phyloP scores from a whole-genome alignment of 2,888 invertebrate genomes.

The Globia sparganii region DNA sequence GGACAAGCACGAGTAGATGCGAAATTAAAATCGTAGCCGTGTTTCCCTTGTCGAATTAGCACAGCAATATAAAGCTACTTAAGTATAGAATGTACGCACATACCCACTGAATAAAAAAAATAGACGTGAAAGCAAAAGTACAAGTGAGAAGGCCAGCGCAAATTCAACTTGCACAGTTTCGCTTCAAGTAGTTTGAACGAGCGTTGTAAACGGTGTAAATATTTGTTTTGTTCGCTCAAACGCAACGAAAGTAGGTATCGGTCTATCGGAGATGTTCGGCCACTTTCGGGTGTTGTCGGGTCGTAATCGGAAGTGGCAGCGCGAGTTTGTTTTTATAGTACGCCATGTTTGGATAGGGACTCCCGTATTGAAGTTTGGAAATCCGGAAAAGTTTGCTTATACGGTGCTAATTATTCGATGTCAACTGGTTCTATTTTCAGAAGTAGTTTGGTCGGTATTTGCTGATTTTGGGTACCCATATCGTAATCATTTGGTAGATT shows the following conservation, averaged over 20 bases:
- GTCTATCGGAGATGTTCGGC: slow-evolving; percentile 48
- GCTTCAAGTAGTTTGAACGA: slow-evolving; percentile 77
- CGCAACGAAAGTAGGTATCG: slow-evolving; percentile 70
- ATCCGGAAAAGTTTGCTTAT: slow-evolving; percentile 36
- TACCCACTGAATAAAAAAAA: slow-evolving; percentile 24
- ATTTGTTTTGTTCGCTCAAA: slow-evolving; percentile 73
- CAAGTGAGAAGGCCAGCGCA: slow-evolving; percentile 70
- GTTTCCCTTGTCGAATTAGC: background rate
- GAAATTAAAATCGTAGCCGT: background rate
- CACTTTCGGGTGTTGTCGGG: slow-evolving; percentile 54
- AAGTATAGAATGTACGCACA: background rate
- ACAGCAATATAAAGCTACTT: background rate
- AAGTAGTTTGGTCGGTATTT: background rate
- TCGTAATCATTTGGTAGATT: background rate
- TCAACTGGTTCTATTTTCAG: slow-evolving; percentile 2
- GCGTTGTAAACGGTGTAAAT: slow-evolving; percentile 74
- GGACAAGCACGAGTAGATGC: too few relatives aligned
- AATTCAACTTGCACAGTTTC: slow-evolving; percentile 72
- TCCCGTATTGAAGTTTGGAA: slow-evolving; percentile 45
- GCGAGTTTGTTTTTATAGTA: slow-evolving; percentile 66
- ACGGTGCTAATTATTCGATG: slow-evolving; percentile 15
- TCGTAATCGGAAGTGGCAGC: slow-evolving; percentile 68
- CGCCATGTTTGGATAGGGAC: slow-evolving; percentile 61
- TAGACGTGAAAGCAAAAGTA: slow-evolving; percentile 71
- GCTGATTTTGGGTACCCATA: background rate